phyloP scores from a whole-genome alignment of 2,113 vertebrate species.

The Mystacornis crossleyi region DNA sequence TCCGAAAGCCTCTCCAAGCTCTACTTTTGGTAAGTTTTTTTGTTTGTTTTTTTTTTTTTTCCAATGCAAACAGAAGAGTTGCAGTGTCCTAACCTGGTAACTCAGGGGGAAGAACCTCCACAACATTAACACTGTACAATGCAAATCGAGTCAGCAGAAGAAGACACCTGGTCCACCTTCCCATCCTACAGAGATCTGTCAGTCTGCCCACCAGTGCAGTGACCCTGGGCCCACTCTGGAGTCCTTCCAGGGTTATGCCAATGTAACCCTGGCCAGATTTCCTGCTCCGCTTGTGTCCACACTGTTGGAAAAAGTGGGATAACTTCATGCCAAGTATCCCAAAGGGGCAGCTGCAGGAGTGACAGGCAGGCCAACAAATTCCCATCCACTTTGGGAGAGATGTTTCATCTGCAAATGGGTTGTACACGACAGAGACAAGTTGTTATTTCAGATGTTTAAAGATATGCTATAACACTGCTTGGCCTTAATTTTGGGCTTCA shows the following conservation, averaged over 20 bases:
- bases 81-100: too few relatives aligned
- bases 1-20: not conserved
- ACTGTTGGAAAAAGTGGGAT: not conserved
- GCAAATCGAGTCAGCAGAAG: not conserved
- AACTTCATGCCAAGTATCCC: not conserved
- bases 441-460: conserved; percentile 16
- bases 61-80: not conserved
- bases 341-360: not conserved
- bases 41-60: not conserved
- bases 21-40: accelerated
- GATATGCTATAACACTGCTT: not conserved
- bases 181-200: not conserved
- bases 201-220: not conserved
- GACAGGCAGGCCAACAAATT: not conserved
- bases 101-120: not conserved
- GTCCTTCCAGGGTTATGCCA: not conserved
- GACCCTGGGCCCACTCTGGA: not conserved
- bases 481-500: conserved; percentile 51
- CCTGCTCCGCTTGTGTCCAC: not conserved
- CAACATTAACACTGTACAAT: accelerated
- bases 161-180: not conserved
- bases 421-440: conserved; percentile 40
- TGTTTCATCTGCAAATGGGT: conserved; percentile 1
- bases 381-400: not conserved
- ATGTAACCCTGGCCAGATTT: not conserved